Base-by-base conservation (phyloP, 2,113 vertebrate genomes). In the Prionailurus bengalensis region DNA sequence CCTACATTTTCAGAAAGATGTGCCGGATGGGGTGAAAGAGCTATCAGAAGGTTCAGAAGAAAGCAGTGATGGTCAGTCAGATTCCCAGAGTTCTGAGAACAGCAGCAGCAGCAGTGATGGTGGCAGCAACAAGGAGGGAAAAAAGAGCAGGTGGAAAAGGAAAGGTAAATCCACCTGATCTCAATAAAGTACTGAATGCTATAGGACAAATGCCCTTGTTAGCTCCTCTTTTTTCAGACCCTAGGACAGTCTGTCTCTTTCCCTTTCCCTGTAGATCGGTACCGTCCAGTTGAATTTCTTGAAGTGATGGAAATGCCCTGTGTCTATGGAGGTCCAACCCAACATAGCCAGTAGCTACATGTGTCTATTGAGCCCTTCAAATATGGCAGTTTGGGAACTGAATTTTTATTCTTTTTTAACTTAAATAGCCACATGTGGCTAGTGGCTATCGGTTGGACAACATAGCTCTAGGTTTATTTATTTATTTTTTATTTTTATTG, bases 11-110 rank as follows among this genome's bases (percentile, higher is more conserved):
- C 98, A 99, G 99, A 99, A 99, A 98, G 99, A 99, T 97, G 98
- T 99, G 97, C 99, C 99, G 0, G 99, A 99, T 0, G 99, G 98
- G 95, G 95, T 98, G 95, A 99, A 99, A 97, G 99, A 99, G 80
- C 98, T 99, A 63, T 99, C 99, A 0, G 99, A 99, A 8, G 99
- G 98, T 92, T 99, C 99, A 0, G 99, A 99, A 95, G 99, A 99
- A 91, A 99, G 99, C 98, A 99, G 99, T 3, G 99, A 99, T 68
- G 99, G 98, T 65, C 99, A 99, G 17, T 99, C 99, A 0, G 99
- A 99, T 98, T 99, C 99, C 3, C 99, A 97, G 82, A 99, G 98
- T 97, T 99, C 99, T 0, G 99, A 98, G 91, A 98, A 87, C 98
- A 99, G 99, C 99, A 99, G 98, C 98, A 99, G 98, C 98, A 98